Base-by-base conservation (phyloP, 2,113 vertebrate species). In the Varanus salvator region DNA sequence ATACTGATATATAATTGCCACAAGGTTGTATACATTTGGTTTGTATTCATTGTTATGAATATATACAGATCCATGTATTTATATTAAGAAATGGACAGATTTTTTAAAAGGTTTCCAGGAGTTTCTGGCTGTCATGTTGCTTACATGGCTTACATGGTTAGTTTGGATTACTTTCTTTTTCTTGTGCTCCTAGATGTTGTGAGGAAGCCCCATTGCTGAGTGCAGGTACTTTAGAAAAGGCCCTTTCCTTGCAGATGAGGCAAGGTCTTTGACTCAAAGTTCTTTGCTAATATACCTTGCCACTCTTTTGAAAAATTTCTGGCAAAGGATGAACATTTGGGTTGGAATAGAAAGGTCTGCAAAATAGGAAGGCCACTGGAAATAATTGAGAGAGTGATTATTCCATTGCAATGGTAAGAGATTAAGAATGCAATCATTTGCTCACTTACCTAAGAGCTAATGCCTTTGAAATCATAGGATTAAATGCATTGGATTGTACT, bases 131-230 rank as follows among this genome's bases (percentile, higher is more conserved):
- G 54, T 12, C 54, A 54, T 12, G 6, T 54, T 54, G 54, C 38
- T 44, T 44, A 44, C 54, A 7, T 54, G 54, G 54, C n/a, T 64
- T 64, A 64, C 17, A 19, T 64, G 60, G 60, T 44, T 44, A 44
- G 38, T 21, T 64, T 76, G 90, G 29, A 52, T 94, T 80, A 34
- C 38, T 15, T 48, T 87, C 87, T 87, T 92, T 78, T 89, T 89
- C 92, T 91, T 92, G 93, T 95, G 90, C 94, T 92, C 80, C 86
- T 86, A 23, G 80, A 90, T 87, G 64, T 54, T 57, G 0, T 84
- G 38, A 6, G 87, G 69, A 85, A 17, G 34, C 88, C 0, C 0
- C 44, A 15, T 84, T 91, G 84, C 92, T 87, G 1, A 68, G 0
- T 52, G 0, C 44, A 48, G 48, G 27, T 31, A 11, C 17, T 66